A percentile compares a stretch with the other conserved stretches of the same genome.
phyloP scores from a whole-genome alignment of 1,140 invertebrate genomes.

The Anastrepha ludens region DNA sequence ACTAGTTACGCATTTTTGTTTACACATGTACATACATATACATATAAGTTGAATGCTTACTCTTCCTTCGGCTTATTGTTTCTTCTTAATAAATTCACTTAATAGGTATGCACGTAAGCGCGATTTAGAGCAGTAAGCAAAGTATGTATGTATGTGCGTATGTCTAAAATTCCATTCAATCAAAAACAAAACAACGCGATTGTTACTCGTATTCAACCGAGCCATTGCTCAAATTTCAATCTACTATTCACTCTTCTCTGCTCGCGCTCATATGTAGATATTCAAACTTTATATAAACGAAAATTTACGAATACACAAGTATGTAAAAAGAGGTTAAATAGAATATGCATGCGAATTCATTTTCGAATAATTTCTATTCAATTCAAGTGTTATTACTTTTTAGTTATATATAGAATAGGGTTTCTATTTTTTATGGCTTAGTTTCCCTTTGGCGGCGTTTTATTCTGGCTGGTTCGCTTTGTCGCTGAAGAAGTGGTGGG shows the following conservation, averaged over 20 bases:
- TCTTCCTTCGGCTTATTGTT: background rate
- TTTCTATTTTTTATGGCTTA: slow-evolving; percentile 16
- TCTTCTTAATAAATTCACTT: background rate
- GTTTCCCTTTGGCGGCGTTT: slow-evolving; percentile 36
- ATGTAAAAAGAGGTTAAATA: background rate
- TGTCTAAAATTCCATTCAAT: background rate
- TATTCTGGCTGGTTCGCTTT: background rate
- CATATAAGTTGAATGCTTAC: background rate
- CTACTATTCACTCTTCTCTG: no score
- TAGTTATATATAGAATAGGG: background rate
- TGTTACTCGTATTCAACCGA: no score
- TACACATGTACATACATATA: background rate
- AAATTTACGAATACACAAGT: background rate
- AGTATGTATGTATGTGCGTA: background rate
- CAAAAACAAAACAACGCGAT: no score
- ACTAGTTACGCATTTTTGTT: background rate
- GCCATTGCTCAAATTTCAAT: background rate
- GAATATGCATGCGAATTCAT: slow-evolving; percentile 9
- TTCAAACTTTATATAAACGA: background rate
- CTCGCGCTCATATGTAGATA: no score
- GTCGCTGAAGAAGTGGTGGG: background rate
- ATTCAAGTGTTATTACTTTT: slow-evolving; percentile 29
- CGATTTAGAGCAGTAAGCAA: background rate
- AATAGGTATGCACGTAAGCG: background rate
- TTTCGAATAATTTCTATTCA: slow-evolving; percentile 12